Evolutionary conservation across 2,888 invertebrate genomes (phyloP).

Genomic region (Lasioglossum villosulum): DNA sequence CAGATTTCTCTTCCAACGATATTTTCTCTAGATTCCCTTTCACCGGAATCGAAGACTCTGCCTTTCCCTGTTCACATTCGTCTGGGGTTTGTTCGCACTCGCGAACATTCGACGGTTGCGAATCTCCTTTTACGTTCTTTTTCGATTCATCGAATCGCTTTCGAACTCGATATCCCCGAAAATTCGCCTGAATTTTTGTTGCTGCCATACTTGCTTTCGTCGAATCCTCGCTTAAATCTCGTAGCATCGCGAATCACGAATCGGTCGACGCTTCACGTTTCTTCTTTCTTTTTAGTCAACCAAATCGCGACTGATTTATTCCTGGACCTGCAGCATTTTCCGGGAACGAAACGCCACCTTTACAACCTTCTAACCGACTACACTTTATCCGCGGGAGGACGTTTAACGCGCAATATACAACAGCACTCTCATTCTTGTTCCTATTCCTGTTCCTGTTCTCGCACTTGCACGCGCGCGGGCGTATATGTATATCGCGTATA

Average conservation of each 20-base stretch:
- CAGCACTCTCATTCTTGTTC: neutral
- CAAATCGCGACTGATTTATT: neutral
- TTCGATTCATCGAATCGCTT: slow-evolving; percentile 82
- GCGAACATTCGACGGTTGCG: neutral
- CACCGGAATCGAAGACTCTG: slow-evolving; percentile 41
- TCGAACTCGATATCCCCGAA: slow-evolving; percentile 86
- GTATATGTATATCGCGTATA: too few relatives aligned
- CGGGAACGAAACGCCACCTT: neutral
- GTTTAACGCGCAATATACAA: neutral
- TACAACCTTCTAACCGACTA: neutral
- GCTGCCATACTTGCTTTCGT: slow-evolving; percentile 84
- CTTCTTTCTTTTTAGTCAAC: neutral
- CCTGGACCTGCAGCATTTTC: neutral
- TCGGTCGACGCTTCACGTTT: neutral
- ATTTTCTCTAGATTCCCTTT: slow-evolving; percentile 54
- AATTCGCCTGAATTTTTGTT: slow-evolving; percentile 86
- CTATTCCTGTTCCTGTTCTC: neutral
- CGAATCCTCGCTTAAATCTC: slow-evolving; percentile 51
- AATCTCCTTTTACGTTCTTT: neutral
- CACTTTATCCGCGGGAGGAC: neutral
- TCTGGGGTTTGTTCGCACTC: neutral
- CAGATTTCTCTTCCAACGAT: slow-evolving; percentile 81
- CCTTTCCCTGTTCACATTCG: neutral
- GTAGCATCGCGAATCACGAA: slow-evolving; percentile 42
- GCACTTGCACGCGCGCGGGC: neutral